Conservation (phyloP, 2,113 vertebrate species). For the Hymenochirus boettgeri region DNA sequence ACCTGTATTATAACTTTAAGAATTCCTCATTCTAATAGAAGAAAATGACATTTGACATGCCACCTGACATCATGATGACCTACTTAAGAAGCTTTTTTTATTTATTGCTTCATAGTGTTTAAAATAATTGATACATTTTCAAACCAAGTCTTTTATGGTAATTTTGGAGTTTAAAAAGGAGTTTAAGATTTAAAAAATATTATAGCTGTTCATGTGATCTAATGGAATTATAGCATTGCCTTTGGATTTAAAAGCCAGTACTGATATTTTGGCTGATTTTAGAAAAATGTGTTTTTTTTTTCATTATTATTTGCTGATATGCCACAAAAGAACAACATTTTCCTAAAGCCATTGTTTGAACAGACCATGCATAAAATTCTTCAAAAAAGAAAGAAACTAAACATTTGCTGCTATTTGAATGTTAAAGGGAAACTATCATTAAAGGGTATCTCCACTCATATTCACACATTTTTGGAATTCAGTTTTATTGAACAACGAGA, state of each 20-base stretch:
- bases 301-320: conserved; percentile 31
- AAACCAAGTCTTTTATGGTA: conserved; percentile 48
- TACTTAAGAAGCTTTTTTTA: conserved; percentile 54
- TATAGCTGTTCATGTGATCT: conserved; percentile 36
- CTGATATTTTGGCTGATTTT: conserved; percentile 35
- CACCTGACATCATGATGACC: conserved; percentile 46
- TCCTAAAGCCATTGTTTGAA: conserved; percentile 21
- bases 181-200: conserved; percentile 44
- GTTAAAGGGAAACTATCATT: too few relatives aligned
- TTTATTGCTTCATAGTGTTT: conserved; percentile 54
- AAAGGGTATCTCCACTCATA: too few relatives aligned
- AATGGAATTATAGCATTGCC: conserved; percentile 39
- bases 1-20: conserved; percentile 46
- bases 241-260: conserved; percentile 37
- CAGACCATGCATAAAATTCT: conserved; percentile 14
- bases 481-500: too few relatives aligned
- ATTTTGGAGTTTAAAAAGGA: conserved; percentile 50
- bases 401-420: too few relatives aligned
- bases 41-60: conserved; percentile 53
- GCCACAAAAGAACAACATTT: conserved; percentile 27
- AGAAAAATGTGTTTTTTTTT: conserved; percentile 34
- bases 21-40: conserved; percentile 48
- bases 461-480: too few relatives aligned
- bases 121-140: conserved; percentile 51
- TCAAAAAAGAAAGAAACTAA: conserved; percentile 34